Conservation (phyloP, 92 coral and sea anemone genomes). For the Phenganax subtilis region DNA sequence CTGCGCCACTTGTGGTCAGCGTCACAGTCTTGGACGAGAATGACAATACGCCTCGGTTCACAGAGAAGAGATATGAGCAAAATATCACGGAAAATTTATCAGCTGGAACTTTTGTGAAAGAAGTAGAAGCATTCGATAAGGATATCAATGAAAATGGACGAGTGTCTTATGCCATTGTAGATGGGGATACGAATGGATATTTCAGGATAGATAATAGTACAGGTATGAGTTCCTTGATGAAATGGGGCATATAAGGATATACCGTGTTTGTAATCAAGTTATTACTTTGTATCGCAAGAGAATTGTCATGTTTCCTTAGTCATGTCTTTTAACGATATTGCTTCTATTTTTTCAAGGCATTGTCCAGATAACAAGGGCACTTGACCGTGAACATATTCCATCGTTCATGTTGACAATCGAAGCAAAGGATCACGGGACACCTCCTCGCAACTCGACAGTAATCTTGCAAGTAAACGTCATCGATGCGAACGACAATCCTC, state of each 20-base stretch:
- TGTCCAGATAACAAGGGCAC: constrained; percentile 48
- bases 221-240: constrained; percentile 44
- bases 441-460: constrained; percentile 52
- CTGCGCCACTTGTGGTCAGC: constrained; percentile 51
- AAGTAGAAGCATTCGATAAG: constrained; percentile 65
- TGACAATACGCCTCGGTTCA: constrained; percentile 73
- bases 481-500: constrained; percentile 75
- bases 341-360: constrained; percentile 53
- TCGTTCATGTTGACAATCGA: constrained; percentile 51
- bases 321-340: no score
- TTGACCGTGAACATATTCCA: constrained; percentile 70
- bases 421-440: constrained; percentile 70
- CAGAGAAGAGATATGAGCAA: constrained; percentile 39
- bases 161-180: constrained; percentile 56
- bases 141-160: constrained; percentile 69
- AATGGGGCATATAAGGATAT: no score
- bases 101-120: constrained; percentile 68
- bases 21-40: constrained; percentile 69
- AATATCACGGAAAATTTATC: constrained; percentile 72
- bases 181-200: constrained; percentile 45
- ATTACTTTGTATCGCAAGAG: neutral
- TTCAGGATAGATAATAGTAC: constrained; percentile 62
- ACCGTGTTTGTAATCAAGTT: no score
- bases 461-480: constrained; percentile 53
- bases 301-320: neutral